Conservation (phyloP, 1,140 invertebrate species). For the Nilaparvata lugens region DNA sequence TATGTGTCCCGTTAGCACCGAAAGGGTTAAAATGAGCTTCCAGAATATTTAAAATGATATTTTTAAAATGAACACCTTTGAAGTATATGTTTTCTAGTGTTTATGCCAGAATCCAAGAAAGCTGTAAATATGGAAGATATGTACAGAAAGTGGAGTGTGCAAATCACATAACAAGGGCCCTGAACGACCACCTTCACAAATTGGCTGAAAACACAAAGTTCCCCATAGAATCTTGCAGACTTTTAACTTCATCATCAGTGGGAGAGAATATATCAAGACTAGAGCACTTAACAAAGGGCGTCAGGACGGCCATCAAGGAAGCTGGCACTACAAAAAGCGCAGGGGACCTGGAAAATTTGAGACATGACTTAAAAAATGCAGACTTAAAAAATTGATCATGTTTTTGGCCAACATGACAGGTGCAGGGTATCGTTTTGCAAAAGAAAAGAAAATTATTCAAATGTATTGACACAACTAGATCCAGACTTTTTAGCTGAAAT, state of each 20-base stretch:
- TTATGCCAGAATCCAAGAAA: too few species aligned
- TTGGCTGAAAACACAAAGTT: background rate
- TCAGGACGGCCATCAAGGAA: constrained; percentile 1
- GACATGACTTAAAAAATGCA: background rate
- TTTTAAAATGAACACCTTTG: too few species aligned
- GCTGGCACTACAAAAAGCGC: background rate
- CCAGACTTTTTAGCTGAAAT: background rate
- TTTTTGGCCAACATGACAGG: background rate
- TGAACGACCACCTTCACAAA: background rate
- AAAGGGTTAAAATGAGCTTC: too few species aligned
- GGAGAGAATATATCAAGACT: background rate
- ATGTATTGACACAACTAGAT: background rate
- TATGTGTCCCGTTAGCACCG: too few species aligned
- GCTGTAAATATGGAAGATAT: too few species aligned
- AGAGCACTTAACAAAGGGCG: background rate
- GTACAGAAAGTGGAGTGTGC: too few species aligned
- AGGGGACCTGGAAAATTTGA: background rate
- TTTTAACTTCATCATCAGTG: constrained; percentile 1
- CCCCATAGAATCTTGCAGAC: background rate
- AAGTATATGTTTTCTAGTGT: too few species aligned
- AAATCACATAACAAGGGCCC: too few species aligned
- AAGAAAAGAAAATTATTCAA: background rate
- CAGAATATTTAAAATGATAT: too few species aligned
- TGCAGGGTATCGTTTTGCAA: background rate
- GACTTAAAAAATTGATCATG: background rate